Evolutionary conservation across 2,797 vertebrate genomes (phyloP).

Genomic region (Bradypus variegatus): DNA sequence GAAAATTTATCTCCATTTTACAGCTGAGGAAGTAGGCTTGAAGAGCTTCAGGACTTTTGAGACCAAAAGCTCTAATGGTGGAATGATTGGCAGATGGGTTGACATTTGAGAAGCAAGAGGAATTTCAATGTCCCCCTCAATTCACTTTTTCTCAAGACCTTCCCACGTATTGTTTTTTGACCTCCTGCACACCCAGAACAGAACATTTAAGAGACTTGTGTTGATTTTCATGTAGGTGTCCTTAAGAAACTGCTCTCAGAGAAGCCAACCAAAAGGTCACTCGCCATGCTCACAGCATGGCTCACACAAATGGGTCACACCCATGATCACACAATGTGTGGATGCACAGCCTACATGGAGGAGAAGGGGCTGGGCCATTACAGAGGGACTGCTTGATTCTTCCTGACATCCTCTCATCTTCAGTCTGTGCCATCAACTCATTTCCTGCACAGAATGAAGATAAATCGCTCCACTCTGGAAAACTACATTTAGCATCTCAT

Average conservation of each 20-base stretch:
- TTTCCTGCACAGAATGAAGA: constrained; percentile 55
- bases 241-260: not conserved
- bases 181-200: not conserved
- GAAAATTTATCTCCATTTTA: constrained; percentile 43
- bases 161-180: not conserved
- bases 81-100: not conserved
- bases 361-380: fast-evolving
- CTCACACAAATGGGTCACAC: fast-evolving
- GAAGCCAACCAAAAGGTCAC: too few species aligned
- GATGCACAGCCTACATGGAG: fast-evolving
- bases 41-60: not conserved
- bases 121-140: fast-evolving
- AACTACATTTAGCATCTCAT: constrained; percentile 7
- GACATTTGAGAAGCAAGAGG: not conserved
- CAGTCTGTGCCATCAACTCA: not conserved
- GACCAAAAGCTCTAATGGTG: not conserved
- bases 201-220: not conserved
- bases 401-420: not conserved
- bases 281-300: fast-evolving
- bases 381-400: not conserved
- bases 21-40: not conserved
- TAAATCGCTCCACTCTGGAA: constrained; percentile 14
- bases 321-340: fast-evolving
- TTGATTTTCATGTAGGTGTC: not conserved
- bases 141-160: not conserved